A percentile compares a stretch with the other conserved stretches of the same genome.
Evolutionary conservation across 2,113 vertebrate genomes (phyloP).

Genomic region (Anser cygnoides): DNA sequence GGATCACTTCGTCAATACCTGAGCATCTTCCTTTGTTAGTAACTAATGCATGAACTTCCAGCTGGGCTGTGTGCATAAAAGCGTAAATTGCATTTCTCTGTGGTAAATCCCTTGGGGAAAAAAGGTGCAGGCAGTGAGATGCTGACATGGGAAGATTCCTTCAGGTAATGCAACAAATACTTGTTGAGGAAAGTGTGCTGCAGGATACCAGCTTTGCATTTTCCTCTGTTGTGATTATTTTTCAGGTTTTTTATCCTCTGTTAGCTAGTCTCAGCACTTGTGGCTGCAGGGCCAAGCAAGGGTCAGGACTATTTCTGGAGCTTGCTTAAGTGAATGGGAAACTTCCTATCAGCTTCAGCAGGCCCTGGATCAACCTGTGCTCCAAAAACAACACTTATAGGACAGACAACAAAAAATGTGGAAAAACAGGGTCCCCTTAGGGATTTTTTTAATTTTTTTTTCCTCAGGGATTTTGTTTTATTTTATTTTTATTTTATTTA

Average conservation of each 20-base stretch:
- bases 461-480: too few species aligned
- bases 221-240: background rate
- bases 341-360: background rate
- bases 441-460: too few species aligned
- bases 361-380: background rate
- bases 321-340: background rate
- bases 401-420: background rate
- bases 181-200: background rate
- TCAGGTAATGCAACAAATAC: background rate
- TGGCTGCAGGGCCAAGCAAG: background rate
- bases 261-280: background rate
- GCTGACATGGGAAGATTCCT: background rate
- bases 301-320: background rate
- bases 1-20: background rate
- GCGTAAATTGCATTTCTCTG: background rate
- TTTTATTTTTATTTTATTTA: too few species aligned
- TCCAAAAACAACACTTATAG: background rate
- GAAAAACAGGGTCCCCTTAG: background rate
- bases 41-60: background rate
- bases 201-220: background rate
- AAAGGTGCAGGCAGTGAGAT: background rate
- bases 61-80: background rate
- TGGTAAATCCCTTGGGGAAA: background rate
- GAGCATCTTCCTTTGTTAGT: background rate
- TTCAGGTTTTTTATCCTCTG: background rate